Base-by-base conservation (phyloP, 2,888 invertebrate genomes). In the Bembecia ichneumoniformis region DNA sequence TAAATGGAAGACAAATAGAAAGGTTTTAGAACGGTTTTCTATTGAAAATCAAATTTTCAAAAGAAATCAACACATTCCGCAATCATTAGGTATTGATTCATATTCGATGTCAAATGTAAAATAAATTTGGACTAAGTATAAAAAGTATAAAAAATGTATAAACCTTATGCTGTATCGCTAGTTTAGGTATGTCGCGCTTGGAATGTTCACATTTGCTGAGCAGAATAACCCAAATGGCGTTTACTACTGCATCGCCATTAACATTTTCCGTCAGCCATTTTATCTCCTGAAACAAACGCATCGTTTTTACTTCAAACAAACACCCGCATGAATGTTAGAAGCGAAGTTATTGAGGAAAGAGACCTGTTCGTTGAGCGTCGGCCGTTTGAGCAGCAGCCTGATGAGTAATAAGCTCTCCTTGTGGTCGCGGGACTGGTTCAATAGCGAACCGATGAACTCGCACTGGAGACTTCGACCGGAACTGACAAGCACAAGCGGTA, bases 201-300 rank as follows among this genome's bases (percentile, higher is more conserved):
- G 63, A 60, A 48, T 61, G 54, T 40, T 72, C 67, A 48, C 68
- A 64, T 54, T 77, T 74, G 59, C 66, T 78, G 3, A 82, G 69
- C 34, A 82, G 53, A n/a, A 77, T 57, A 3, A 79, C 59, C 87
- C 86, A 86, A 9, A 80, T 56, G 4, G 74, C 66, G 52, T 68
- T 76, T 1, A 76, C 48, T 1, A 71, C 63, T 0, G 71, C 60
- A 1, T 61, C 58, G 1, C 57, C 51, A 0, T 62, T 52, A 0
- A 64, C 62, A 1, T 55, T 59, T 3, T 68, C 59, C 1, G 56
- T 54, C 28, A 86, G 49, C 60, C 63, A 71, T 47, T 73, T 65
- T 15, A 83, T 64, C 59, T 86, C 86, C 87, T 86, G 62, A n/a
- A 63, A 68, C 28, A 28, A 28, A 28, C 28, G 5, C 28, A 28